phyloP scores from a whole-genome alignment of 2,888 invertebrate genomes.

The Drosophila putrida region DNA sequence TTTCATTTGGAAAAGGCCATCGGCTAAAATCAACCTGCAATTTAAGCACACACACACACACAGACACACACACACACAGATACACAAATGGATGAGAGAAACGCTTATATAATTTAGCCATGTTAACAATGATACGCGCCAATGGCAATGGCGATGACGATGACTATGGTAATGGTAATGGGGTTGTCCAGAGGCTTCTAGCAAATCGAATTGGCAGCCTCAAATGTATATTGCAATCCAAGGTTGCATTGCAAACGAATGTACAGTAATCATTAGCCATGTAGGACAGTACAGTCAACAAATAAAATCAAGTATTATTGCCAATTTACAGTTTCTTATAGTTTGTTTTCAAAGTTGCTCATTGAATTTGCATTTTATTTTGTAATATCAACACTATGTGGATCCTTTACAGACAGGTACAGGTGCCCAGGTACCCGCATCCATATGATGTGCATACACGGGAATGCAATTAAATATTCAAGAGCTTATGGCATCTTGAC shows the following conservation, averaged over 20 bases:
- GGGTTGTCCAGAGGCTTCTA: constrained; percentile 21
- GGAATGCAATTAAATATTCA: constrained; percentile 44
- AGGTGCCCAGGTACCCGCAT: constrained; percentile 2
- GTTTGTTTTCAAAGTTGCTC: too few species aligned
- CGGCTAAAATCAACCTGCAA: constrained; percentile 48
- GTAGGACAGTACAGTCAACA: background rate
- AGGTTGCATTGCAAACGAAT: constrained; percentile 53
- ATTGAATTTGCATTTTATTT: too few species aligned
- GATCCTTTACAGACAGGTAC: background rate
- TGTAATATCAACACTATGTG: too few species aligned
- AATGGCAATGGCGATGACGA: constrained; percentile 12
- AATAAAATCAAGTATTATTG: background rate
- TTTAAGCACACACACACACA: constrained; percentile 29
- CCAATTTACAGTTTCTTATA: background rate
- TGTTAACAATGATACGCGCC: constrained; percentile 63
- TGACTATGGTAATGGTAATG: constrained; percentile 21
- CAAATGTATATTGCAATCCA: constrained; percentile 55
- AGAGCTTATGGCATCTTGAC: constrained; percentile 41
- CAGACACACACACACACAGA: background rate
- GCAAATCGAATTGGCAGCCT: constrained; percentile 64
- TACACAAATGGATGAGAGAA: constrained; percentile 15
- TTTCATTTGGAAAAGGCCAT: constrained; percentile 27
- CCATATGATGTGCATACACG: constrained; percentile 1
- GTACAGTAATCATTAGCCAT: constrained; percentile 29
- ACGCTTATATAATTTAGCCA: constrained; percentile 64